Evolutionary conservation across 2,888 invertebrate species (phyloP), one percentile per base, ranked within the genome.

Genomic region (Crepidodera aurea): DNA sequence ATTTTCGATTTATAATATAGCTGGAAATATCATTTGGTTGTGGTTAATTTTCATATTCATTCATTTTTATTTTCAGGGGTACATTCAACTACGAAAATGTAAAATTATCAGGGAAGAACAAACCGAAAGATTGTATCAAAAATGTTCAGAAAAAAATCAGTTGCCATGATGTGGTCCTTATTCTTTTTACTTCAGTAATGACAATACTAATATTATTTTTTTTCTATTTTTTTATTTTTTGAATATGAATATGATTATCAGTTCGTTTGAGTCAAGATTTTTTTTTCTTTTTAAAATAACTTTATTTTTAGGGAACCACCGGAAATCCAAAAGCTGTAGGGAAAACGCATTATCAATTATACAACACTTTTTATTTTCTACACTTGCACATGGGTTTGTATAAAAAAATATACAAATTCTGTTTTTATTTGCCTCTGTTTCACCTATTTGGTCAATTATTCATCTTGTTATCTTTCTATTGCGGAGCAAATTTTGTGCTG

Each of bases 361-460:
- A 92, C 2, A 95, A 96, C 78, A 94, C 94, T 78, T 84, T 89
- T 5, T 86, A 84, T 72, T 84, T 86, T 71, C 82, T 88, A 57
- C 90, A 88, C 0, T 81, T 75, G 25, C 80, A 87, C 62, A 79
- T 81, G 42, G 79, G 79, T 7, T 73, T 85, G 1, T 68, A 82
- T 48, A 77, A 81, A 18, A 83, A 79, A 18, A 81, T 84, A 67
- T 81, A 84, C n/a, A 85, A 73, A 61, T 79, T 87, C 59, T 88
- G 87, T 66, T 72, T 87, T 1, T 89, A 90, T 73, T 89, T 91
- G n/a, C 94, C 94, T 0, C 82, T 93, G 16, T 94, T 92, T 77
- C 95, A 96, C 78, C 91, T 90, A 27, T 93, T 88, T 76, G 94
- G 93, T 0, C 86, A 89, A 60, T 84, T 88, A 1, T 81, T 87